Percentiles rank a stretch among this genome's conserved stretches.
Conservation (phyloP, 2,797 vertebrate genomes). For the Halcyon chelicuti region DNA sequence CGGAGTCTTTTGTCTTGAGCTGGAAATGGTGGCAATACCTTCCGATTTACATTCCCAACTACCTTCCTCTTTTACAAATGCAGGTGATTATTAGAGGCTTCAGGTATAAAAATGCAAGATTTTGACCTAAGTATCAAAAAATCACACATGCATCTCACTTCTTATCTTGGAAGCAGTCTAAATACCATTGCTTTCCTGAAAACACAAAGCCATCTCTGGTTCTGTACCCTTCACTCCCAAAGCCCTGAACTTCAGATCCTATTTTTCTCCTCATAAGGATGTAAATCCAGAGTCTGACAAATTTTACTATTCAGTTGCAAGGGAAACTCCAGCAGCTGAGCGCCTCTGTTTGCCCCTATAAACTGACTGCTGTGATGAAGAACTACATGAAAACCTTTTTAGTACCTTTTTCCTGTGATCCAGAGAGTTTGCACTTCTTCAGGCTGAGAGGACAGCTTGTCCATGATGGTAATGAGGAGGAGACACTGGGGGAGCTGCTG, state of each 20-base stretch:
- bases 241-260: neutral
- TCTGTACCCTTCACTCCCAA: neutral
- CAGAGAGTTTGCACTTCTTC: conserved; percentile 87
- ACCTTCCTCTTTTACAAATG: neutral
- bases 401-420: conserved; percentile 81
- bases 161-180: neutral
- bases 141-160: neutral
- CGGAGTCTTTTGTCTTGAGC: neutral
- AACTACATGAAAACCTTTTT: conserved; percentile 77
- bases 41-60: neutral
- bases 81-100: neutral
- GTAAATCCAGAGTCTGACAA: neutral
- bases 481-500: conserved; percentile 88
- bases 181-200: neutral
- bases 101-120: neutral
- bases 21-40: neutral
- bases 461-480: conserved; percentile 84
- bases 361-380: neutral
- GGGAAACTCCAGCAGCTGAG: neutral
- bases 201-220: neutral
- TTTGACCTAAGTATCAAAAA: neutral
- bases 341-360: neutral
- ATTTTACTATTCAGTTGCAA: neutral
- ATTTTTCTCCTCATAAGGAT: neutral
- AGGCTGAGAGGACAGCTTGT: conserved; percentile 83